phyloP scores from a whole-genome alignment of 2,113 vertebrate species.

The Ophiodon elongatus region DNA sequence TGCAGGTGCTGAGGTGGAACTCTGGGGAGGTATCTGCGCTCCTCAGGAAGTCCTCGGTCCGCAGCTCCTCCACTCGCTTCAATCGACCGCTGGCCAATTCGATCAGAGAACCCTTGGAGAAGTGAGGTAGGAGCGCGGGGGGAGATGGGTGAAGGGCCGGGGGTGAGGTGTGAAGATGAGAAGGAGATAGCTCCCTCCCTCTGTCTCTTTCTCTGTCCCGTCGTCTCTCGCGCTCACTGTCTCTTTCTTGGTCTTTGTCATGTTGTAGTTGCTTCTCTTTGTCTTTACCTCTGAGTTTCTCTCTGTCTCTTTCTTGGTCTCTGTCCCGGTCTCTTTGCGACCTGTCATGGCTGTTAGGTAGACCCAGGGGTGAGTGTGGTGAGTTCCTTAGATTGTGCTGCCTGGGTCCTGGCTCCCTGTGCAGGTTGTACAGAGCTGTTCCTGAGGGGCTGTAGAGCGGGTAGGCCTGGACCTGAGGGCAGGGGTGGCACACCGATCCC shows the following conservation, averaged over 20 bases:
- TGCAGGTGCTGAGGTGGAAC: conserved; percentile 87
- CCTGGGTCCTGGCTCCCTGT: conserved; percentile 73
- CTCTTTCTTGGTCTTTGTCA: conserved; percentile 74
- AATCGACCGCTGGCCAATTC: conserved; percentile 83
- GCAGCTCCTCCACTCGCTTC: conserved; percentile 85
- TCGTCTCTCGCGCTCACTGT: conserved; percentile 66
- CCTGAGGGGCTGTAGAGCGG: conserved; percentile 77
- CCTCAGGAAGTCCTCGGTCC: conserved; percentile 85
- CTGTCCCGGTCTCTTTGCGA: conserved; percentile 67
- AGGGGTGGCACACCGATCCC: conserved; percentile 74
- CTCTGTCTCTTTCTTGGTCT: conserved; percentile 69
- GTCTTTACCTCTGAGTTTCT: conserved; percentile 58
- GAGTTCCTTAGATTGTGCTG: conserved; percentile 76
- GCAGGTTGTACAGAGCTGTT: conserved; percentile 75
- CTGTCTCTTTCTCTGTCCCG: conserved; percentile 64
- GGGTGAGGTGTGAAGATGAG: conserved; percentile 58
- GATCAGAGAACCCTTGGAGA: conserved; percentile 87
- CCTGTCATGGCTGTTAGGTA: conserved; percentile 81
- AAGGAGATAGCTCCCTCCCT: conserved; percentile 74
- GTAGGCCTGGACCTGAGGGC: conserved; percentile 67
- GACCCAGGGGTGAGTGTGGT: conserved; percentile 74
- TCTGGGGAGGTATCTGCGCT: conserved; percentile 83
- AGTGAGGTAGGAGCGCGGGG: conserved; percentile 86
- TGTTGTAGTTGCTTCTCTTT: conserved; percentile 68
- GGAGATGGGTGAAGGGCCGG: conserved; percentile 68